phyloP scores from a whole-genome alignment of 2,113 vertebrate genomes.

The Verasper variegatus region DNA sequence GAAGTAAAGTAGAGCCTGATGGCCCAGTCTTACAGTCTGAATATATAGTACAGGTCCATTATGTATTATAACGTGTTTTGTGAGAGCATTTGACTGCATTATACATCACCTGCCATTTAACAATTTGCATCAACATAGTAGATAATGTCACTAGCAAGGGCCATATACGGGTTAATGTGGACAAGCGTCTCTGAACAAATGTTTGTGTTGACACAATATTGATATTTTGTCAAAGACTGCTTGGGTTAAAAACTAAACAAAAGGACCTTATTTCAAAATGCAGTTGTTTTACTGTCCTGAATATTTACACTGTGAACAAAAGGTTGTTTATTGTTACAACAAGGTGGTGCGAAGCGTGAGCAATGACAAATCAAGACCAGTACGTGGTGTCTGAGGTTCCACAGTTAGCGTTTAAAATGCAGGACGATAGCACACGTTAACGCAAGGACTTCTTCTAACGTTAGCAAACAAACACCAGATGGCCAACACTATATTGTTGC shows the following conservation, averaged over 20 bases:
- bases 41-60: not conserved
- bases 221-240: not conserved
- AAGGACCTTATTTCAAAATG: not conserved
- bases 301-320: conserved; percentile 50
- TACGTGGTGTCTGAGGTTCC: not conserved
- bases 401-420: not conserved
- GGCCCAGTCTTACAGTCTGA: not conserved
- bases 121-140: not conserved
- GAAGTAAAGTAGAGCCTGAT: not conserved
- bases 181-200: not conserved
- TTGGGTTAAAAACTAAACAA: not conserved
- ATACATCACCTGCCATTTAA: not conserved
- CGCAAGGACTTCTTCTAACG: not conserved
- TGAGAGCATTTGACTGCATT: not conserved
- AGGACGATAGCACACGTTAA: not conserved
- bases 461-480: not conserved
- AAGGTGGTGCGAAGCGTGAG: conserved; percentile 6
- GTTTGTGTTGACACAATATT: not conserved
- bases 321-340: conserved; percentile 53
- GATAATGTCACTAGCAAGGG: not conserved
- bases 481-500: not conserved
- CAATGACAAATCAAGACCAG: conserved; percentile 20
- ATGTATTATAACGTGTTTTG: not conserved
- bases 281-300: not conserved
- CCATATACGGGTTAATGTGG: not conserved